Conservation (phyloP, 2,113 vertebrate species). For the Triplophysa rosa region DNA sequence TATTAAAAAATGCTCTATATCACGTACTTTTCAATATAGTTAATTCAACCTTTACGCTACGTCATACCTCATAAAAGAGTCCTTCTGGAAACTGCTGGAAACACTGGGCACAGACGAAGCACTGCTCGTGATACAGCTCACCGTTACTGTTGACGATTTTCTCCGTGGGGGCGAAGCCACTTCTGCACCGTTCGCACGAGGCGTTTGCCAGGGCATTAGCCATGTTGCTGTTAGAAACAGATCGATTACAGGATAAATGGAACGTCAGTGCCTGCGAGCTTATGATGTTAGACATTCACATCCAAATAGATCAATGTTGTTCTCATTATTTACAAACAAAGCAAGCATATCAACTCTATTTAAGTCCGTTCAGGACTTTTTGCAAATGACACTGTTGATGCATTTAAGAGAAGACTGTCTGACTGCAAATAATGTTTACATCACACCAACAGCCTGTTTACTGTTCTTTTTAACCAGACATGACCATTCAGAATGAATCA, state of each 20-base stretch:
- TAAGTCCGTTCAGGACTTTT: background rate
- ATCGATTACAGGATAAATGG: slow-evolving; percentile 21
- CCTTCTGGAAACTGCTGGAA: slow-evolving; percentile 99
- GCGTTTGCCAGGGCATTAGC: slow-evolving; percentile 94
- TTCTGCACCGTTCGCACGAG: slow-evolving; percentile 89
- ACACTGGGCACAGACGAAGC: slow-evolving; percentile 96
- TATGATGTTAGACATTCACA: background rate
- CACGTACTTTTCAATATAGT: too few relatives aligned
- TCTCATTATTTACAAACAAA: background rate
- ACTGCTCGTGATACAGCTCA: slow-evolving; percentile 94
- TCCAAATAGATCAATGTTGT: background rate
- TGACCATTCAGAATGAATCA: slow-evolving; percentile 8
- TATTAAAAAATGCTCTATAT: too few relatives aligned
- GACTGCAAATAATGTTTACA: slow-evolving; percentile 2
- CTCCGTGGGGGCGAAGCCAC: slow-evolving; percentile 88
- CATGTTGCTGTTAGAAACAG: slow-evolving; percentile 83
- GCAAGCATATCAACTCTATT: background rate
- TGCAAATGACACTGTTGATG: background rate
- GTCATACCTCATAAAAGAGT: slow-evolving; percentile 92
- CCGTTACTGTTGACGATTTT: slow-evolving; percentile 97
- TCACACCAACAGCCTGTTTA: slow-evolving; percentile 7
- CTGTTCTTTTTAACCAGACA: background rate
- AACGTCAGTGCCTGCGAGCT: background rate
- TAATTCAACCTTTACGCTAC: too few relatives aligned
- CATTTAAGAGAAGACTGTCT: background rate